Base-by-base conservation (phyloP, 1,140 invertebrate species). In the Heliconius himera region DNA sequence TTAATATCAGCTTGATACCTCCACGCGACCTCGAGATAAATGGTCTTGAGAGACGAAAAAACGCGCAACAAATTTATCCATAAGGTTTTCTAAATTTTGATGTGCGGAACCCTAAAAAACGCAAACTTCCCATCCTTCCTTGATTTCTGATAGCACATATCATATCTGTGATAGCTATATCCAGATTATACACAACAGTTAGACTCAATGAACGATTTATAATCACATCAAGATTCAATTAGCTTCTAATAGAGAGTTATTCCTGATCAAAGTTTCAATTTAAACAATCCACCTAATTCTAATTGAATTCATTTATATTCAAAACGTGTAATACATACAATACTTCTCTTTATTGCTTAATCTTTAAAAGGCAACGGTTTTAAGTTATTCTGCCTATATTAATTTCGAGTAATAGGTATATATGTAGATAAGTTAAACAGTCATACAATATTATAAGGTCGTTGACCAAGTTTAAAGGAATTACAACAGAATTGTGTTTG, bases 321-420 rank as follows among this genome's bases (percentile, higher is more conserved):
- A 73, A n/a, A 46, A 66, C 54, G 51, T 71, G 77, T 77, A 74
- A n/a, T 26, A 26, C 77, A 73, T 56, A 78, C 82, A 79, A 83
- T 79, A 74, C 70, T 76, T 18, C 16, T 78, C 79, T 83, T 83
- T 83, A 76, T 82, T 77, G 71, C 60, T 76, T 70, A 29, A 38
- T 33, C 74, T 76, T 74, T 41, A 83, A 79, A 83, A 81, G 82
- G 82, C 74, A 81, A 83, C 73, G 77, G 51, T 81, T 79, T n/a
- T 56, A 80, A 80, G 76, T 76, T 54, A 74, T 29, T 72, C 73
- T 36, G 60, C 26, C 22, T 51, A 20, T 70, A 76, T 76, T 76
- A 72, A 80, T 76, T 60, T 70, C 20, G n/a, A 36, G 71, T 72
- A 81, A 79, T 79, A 51, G 74, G 54, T 80, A n/a, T n/a, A n/a